These are phyloP conservation scores for Scaeva pyrastri DNA, from an alignment of 2,888 invertebrate species.

Conservation along the genomic window DNA sequence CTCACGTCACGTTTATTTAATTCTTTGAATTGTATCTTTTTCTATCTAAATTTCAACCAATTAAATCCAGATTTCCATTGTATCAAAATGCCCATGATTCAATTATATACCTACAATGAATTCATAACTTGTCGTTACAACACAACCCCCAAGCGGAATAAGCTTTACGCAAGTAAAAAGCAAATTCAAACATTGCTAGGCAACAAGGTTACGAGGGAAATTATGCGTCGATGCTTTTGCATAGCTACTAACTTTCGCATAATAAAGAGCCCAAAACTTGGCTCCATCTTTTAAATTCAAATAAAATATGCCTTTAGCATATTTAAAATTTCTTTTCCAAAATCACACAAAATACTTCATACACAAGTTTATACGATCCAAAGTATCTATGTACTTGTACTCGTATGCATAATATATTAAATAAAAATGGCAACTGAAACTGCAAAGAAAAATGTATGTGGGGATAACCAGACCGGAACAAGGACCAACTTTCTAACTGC, in stretches of 20 bases:
- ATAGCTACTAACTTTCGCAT: not conserved
- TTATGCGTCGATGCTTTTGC: not conserved
- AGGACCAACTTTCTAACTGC: conserved; percentile 57
- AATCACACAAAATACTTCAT: conserved; percentile 15
- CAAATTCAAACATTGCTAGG: not conserved
- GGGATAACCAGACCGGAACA: conserved; percentile 49
- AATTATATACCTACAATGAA: too few species aligned
- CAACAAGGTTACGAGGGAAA: not conserved
- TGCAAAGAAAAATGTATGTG: conserved; percentile 52
- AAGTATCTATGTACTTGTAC: not conserved
- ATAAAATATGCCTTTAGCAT: conserved; percentile 43
- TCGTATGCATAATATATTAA: conserved; percentile 21
- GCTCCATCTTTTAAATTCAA: conserved; percentile 24
- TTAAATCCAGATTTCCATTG: too few species aligned
- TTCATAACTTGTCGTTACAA: not conserved
- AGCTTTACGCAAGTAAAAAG: not conserved
- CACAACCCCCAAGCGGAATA: not conserved
- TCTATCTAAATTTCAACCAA: too few species aligned
- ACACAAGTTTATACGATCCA: not conserved
- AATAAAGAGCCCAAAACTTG: not conserved
- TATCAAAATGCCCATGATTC: too few species aligned
- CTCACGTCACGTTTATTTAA: too few species aligned
- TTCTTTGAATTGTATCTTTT: too few species aligned
- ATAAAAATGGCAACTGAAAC: conserved; percentile 1
- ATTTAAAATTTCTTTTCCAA: conserved; percentile 43